phyloP scores from a whole-genome alignment of 30 jellyfish, hydroid and myxozoan species.

The Chrysaora quinquecirrha region DNA sequence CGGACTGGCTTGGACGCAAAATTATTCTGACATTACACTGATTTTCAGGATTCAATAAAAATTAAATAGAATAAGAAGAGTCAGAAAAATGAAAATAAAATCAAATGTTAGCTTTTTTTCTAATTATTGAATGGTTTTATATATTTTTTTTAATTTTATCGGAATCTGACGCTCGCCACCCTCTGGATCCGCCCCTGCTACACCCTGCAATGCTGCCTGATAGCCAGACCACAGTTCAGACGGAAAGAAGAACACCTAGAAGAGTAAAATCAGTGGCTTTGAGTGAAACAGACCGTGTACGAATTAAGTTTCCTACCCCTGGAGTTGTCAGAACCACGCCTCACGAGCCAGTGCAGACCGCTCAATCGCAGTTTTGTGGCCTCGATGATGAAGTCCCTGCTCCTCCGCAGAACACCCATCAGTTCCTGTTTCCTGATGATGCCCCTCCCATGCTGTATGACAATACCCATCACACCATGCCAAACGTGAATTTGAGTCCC shows the following conservation, averaged over 20 bases:
- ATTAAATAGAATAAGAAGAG: too few species aligned
- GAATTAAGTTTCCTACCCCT: constrained; percentile 5
- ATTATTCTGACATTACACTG: too few species aligned
- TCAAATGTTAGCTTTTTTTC: too few species aligned
- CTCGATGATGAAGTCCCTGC: constrained; percentile 25
- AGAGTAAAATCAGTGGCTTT: constrained; percentile 1
- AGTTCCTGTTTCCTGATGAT: background rate
- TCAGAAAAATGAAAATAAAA: too few species aligned
- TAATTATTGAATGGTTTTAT: too few species aligned
- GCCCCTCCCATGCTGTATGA: constrained; percentile 12
- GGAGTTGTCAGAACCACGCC: constrained; percentile 22
- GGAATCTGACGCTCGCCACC: too few species aligned
- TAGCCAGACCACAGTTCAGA: constrained; percentile 17
- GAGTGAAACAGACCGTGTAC: constrained; percentile 24
- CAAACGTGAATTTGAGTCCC: constrained; percentile 17
- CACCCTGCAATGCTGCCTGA: background rate
- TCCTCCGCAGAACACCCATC: constrained; percentile 37
- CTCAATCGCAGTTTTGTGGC: constrained; percentile 1
- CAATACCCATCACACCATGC: constrained; percentile 18
- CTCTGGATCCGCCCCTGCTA: too few species aligned
- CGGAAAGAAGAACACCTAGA: constrained; percentile 15
- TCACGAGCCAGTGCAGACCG: constrained; percentile 14
- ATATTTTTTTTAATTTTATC: too few species aligned
- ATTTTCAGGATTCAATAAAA: too few species aligned
- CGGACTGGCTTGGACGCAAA: too few species aligned